phyloP scores from a whole-genome alignment of 1,140 invertebrate genomes.

The Maconellicoccus hirsutus region DNA sequence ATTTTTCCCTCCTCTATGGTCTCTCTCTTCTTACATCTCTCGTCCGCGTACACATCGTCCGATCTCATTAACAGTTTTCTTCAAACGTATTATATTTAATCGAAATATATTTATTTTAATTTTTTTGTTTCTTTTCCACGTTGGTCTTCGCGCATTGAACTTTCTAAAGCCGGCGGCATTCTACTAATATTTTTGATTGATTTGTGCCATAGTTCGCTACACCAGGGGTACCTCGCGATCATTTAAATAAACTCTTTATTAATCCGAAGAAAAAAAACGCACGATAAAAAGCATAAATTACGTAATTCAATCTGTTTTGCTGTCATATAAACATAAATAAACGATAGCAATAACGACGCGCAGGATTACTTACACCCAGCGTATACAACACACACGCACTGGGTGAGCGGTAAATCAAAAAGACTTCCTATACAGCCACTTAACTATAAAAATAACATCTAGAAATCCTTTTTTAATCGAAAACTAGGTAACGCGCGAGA shows the following conservation, averaged over 20 bases:
- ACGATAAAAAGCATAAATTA: neutral
- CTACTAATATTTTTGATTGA: neutral
- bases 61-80: conserved; percentile 4
- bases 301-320: neutral
- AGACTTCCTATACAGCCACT: neutral
- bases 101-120: conserved; percentile 1
- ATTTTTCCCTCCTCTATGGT: neutral
- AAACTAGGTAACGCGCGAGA: neutral
- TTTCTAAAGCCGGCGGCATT: neutral
- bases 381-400: too few species aligned
- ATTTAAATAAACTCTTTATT: too few species aligned
- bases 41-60: neutral
- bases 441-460: neutral
- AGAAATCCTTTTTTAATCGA: neutral
- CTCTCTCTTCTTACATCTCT: neutral
- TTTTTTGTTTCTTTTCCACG: neutral
- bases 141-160: neutral
- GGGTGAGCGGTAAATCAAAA: neutral
- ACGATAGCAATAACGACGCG: neutral
- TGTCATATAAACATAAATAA: neutral
- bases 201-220: neutral
- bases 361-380: neutral
- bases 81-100: neutral
- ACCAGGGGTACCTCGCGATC: too few species aligned
- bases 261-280: too few species aligned